Conservation (phyloP, 2,113 vertebrate species). For the Thamnophis sirtalis region DNA sequence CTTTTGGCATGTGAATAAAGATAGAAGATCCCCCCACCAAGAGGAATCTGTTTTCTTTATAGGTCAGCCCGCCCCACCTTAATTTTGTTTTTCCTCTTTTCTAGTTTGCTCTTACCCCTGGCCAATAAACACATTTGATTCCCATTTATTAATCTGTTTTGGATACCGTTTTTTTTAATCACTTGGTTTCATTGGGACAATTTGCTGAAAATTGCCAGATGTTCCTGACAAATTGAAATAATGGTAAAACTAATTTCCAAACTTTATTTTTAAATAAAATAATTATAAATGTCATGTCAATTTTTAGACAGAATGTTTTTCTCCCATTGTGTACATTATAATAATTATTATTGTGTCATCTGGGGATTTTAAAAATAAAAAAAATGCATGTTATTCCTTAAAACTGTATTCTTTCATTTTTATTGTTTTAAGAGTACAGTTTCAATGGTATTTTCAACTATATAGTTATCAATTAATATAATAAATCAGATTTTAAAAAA, state of each 20-base stretch:
- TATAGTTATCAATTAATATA: not conserved
- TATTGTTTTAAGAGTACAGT: not conserved
- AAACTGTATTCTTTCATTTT: not conserved
- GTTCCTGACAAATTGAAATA: not conserved
- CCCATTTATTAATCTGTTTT: not conserved
- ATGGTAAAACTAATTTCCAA: not conserved
- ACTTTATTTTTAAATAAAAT: not conserved
- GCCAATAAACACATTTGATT: not conserved
- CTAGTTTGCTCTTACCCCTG: not conserved
- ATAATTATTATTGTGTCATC: not conserved
- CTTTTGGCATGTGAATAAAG: not conserved
- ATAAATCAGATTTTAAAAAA: not conserved
- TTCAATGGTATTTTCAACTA: not conserved
- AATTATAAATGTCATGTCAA: not conserved
- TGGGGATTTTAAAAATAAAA: not conserved
- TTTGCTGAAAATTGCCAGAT: not conserved
- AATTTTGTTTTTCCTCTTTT: not conserved
- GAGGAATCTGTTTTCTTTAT: not conserved
- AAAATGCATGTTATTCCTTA: not conserved
- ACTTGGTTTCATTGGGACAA: not conserved
- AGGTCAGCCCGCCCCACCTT: not conserved
- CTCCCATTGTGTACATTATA: not conserved
- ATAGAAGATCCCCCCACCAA: not conserved
- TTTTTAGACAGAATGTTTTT: not conserved
- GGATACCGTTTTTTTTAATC: not conserved